phyloP scores from a whole-genome alignment of 2,888 invertebrate species.

The Macrophya alboannulata region DNA sequence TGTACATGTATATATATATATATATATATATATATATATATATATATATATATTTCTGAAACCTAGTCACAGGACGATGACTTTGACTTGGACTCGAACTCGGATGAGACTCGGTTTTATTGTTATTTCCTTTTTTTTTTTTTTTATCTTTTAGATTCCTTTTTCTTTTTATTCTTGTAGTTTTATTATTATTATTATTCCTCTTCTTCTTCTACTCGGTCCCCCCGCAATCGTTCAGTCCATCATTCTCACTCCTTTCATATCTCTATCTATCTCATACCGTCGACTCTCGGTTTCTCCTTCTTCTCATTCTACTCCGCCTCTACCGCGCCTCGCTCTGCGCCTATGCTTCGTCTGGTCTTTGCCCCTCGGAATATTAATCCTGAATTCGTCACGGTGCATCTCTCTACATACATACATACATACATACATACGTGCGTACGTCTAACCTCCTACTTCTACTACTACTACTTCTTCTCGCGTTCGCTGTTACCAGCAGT shows the following conservation, averaged over 20 bases:
- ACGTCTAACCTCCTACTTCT: background rate
- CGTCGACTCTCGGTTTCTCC: background rate
- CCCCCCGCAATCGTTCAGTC: background rate
- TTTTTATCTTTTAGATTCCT: background rate
- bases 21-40: too few species aligned
- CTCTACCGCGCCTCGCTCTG: background rate
- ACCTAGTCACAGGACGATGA: slow-evolving; percentile 45
- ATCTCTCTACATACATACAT: slow-evolving; percentile 8
- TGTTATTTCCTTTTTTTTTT: background rate
- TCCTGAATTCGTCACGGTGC: slow-evolving; percentile 46
- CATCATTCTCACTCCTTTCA: background rate
- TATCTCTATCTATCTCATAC: slow-evolving; percentile 3
- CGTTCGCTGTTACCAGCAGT: background rate
- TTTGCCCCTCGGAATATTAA: slow-evolving; percentile 46
- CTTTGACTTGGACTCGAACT: slow-evolving; percentile 11
- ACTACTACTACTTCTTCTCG: background rate
- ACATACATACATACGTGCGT: too few species aligned
- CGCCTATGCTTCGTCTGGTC: slow-evolving; percentile 9
- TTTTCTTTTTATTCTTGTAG: background rate
- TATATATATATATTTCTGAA: background rate
- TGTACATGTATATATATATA: background rate
- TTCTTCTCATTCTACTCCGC: background rate
- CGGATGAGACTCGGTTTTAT: slow-evolving; percentile 11
- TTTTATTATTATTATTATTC: background rate
- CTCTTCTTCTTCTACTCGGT: background rate